Conservation (phyloP, 2,113 vertebrate genomes). For the Chitala chitala region DNA sequence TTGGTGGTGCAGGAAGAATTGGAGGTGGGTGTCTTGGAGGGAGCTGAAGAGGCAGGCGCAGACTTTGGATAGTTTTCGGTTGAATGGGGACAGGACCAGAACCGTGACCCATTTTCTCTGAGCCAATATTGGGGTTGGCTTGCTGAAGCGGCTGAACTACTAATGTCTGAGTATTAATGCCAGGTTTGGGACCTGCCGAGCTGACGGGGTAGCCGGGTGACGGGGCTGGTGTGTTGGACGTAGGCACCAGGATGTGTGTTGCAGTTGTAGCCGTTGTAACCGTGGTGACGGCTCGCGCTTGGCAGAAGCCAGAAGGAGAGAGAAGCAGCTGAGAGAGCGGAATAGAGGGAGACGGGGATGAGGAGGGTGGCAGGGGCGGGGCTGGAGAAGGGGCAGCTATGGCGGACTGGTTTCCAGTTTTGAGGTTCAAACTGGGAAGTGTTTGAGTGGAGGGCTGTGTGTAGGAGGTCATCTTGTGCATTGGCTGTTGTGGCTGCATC, state of each 20-base stretch:
- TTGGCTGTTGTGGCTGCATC: constrained; percentile 67
- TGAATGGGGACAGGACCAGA: constrained; percentile 79
- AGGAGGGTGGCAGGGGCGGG: constrained; percentile 47
- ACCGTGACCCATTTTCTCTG: constrained; percentile 49
- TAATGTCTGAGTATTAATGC: constrained; percentile 77
- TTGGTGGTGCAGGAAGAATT: constrained; percentile 68
- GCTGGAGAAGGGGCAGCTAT: constrained; percentile 47
- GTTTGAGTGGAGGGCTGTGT: constrained; percentile 42
- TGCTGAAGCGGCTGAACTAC: constrained; percentile 91
- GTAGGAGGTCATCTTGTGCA: constrained; percentile 55
- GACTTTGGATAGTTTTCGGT: constrained; percentile 71
- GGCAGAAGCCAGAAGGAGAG: constrained; percentile 74
- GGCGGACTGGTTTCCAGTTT: constrained; percentile 48
- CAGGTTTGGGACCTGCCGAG: constrained; percentile 71
- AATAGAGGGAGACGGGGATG: constrained; percentile 64
- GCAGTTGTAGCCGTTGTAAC: constrained; percentile 53
- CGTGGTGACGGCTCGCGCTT: constrained; percentile 55
- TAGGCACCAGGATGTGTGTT: constrained; percentile 63
- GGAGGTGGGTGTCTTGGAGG: constrained; percentile 61
- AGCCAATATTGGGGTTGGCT: constrained; percentile 39
- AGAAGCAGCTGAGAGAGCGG: constrained; percentile 82
- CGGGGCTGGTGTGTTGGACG: constrained; percentile 59
- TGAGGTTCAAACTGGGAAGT: constrained; percentile 40
- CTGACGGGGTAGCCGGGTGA: constrained; percentile 71
- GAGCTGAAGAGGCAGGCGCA: constrained; percentile 61